Base-by-base conservation (phyloP, 1,140 invertebrate species). In the Condylostylus longicornis region DNA sequence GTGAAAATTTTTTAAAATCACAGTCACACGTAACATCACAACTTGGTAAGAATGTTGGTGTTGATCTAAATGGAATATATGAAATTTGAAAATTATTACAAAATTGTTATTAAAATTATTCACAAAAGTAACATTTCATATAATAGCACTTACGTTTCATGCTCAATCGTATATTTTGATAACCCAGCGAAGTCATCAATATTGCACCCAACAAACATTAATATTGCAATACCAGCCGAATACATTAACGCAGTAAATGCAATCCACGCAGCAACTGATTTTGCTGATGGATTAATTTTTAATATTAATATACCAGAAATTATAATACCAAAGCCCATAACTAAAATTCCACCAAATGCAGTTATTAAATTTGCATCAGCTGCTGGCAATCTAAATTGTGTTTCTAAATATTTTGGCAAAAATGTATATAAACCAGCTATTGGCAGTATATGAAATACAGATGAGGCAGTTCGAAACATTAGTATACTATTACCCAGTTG, bases 381-480 rank as follows among this genome's bases (percentile, higher is more conserved):
- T 31, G 87, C 82, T 12, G 86, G 75, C 48, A 91, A 63, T 41
- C 82, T 70, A 65, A 93, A 94, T 68, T 91, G 86, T 32, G 78
- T 82, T 66, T 93, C 87, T 43, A 94, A 64, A 61, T 91, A 94
- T 62, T 94, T 94, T 33, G 89, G 88, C 47, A 93, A 67, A 63
- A 93, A 95, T 28, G 86, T 89, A 62, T 91, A 90, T 7, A 90
- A 68, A 4, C 87, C 88, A 38, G 84, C 82, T 45, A 91, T 87
- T 27, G 86, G 87, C 50, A 93, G 67, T 47, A 93, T 74, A 53
- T 91, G 85, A 7, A 94, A 67, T 13, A 93, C 87, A 37, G 77
- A 86, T 44, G 80, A 85, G 4, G 85, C 82, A 8, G 84, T 90
- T 14, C 87, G 69, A 55, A 82, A 82, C 75, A 91, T 83, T 18